These are phyloP conservation scores for Pollachius pollachius DNA, from an alignment of 2,113 vertebrate species.

Conservation along the genomic window DNA sequence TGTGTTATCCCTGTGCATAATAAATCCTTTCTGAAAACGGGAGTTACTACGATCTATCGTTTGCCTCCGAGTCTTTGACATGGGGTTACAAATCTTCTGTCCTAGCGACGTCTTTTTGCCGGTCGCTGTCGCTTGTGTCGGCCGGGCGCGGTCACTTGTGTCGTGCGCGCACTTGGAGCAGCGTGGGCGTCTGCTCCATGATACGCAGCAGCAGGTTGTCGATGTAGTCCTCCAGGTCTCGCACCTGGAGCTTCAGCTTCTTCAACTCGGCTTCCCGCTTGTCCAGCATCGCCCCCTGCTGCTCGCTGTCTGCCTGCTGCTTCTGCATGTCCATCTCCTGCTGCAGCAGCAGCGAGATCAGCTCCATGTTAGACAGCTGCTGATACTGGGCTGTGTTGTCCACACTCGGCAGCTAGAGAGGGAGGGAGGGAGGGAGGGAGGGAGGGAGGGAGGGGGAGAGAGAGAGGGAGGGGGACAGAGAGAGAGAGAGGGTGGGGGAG, in stretches of 20 bases:
- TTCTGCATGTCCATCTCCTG: slow-evolving; percentile 82
- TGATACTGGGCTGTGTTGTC: slow-evolving; percentile 83
- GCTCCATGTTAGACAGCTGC: slow-evolving; percentile 92
- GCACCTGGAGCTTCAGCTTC: slow-evolving; percentile 84
- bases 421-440: neutral
- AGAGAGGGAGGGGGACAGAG: no score
- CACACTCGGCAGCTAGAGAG: slow-evolving; percentile 43
- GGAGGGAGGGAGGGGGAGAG: neutral
- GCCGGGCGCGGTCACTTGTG: slow-evolving; percentile 54
- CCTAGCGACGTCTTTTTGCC: no score
- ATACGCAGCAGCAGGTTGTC: slow-evolving; percentile 93
- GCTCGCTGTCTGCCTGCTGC: slow-evolving; percentile 71
- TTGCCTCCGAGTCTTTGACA: no score
- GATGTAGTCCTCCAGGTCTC: slow-evolving; percentile 94
- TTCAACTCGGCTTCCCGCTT: slow-evolving; percentile 80
- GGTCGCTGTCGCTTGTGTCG: neutral
- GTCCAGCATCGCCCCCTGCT: slow-evolving; percentile 65
- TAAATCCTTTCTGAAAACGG: no score
- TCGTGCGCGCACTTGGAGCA: slow-evolving; percentile 86
- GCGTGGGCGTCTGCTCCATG: slow-evolving; percentile 92
- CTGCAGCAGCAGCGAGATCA: slow-evolving; percentile 90
- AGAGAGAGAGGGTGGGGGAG: no score
- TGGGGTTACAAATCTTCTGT: no score
- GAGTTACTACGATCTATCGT: no score
- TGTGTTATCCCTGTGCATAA: no score